phyloP scores from a whole-genome alignment of 2,797 vertebrate species.

The Podarcis lilfordi region DNA sequence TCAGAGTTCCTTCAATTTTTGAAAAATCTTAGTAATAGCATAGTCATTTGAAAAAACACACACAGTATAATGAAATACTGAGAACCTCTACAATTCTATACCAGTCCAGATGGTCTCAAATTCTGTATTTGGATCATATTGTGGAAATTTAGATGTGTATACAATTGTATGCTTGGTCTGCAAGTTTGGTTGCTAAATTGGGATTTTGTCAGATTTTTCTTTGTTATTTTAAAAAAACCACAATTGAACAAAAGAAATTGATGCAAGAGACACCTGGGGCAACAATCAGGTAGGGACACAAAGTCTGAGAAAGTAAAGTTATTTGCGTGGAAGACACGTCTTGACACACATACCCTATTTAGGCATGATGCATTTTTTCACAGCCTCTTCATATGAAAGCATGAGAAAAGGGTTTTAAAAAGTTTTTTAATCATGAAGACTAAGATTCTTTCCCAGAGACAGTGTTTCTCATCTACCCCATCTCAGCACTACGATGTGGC shows the following conservation, averaged over 20 bases:
- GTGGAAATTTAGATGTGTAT: background rate
- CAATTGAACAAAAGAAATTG: background rate
- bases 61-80: background rate
- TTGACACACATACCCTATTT: background rate
- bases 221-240: background rate
- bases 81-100: background rate
- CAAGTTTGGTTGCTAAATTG: background rate
- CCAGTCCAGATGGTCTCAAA: background rate
- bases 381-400: background rate
- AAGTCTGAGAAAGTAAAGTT: background rate
- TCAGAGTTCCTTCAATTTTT: conserved; percentile 11
- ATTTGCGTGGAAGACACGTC: background rate
- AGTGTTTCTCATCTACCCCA: too few relatives aligned
- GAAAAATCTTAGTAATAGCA: background rate
- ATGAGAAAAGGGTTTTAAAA: background rate
- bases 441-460: background rate
- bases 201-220: background rate
- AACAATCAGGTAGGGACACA: background rate
- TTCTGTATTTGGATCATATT: background rate
- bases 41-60: background rate
- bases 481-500: too few relatives aligned
- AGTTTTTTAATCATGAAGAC: background rate
- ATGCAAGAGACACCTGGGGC: background rate
- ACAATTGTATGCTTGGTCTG: background rate
- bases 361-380: background rate